Base-by-base conservation (phyloP, 2,113 vertebrate genomes). In the Ameiurus melas region DNA sequence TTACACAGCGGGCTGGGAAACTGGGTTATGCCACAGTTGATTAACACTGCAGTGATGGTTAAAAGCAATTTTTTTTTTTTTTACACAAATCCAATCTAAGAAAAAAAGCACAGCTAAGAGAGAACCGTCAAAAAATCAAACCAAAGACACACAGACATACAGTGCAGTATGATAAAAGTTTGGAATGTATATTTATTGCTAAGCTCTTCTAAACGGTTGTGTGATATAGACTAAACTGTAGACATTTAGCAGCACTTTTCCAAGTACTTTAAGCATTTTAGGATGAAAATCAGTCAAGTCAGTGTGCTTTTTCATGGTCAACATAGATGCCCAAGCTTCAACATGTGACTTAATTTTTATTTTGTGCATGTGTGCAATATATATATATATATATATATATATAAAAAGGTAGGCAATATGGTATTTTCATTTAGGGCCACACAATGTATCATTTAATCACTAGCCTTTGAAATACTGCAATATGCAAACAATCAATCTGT, bases 11-110 rank as follows among this genome's bases (percentile, higher is more conserved):
- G 68, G 13, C 5, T 51, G 27, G 36, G 57, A 64, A 77, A 83
- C 53, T 83, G 33, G 68, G 80, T 83, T 83, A 83, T 51, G 86
- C 36, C 55, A 75, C 55, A 88, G 55, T 47, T 57, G 33, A 53
- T 68, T 70, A 68, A 53, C 43, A 68, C 43, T 70, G 64, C 64
- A 53, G 62, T 20, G 57, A 58, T 64, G 60, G 20, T n/a, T 25
- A 80, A 86, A 78, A 60, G 70, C 30, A 43, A 43, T 5, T 43
- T 43, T 6, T 62, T 12, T 58, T 30, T 43, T 62, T 12, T 58
- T 30, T n/a, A 84, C 27, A 30, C 19, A 27, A 53, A 36, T 36
- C 22, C 22, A 73, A 71, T 39, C 10, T 3, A 73, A 71, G 27
- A 27, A 53, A 84, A 58, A 84, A 75, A 73, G 27, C 22, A 43